Conservation (phyloP, 1,140 invertebrate species). For the Capitella teleta region DNA sequence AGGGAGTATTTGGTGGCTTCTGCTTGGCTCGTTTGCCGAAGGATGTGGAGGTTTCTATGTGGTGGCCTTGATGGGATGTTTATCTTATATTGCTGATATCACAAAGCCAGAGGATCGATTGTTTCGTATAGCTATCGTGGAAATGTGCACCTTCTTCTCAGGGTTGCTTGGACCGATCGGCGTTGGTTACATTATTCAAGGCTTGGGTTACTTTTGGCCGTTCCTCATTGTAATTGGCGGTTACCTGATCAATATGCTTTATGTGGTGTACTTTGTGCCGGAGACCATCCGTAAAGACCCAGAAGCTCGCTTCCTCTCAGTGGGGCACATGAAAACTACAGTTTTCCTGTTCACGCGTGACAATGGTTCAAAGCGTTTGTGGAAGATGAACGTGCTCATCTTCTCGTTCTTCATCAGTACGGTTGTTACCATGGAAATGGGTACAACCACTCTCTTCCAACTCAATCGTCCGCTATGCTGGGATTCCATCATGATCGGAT, state of each 20-base stretch:
- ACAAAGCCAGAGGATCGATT: neutral
- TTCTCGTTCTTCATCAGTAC: conserved; percentile 8
- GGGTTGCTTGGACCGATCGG: neutral
- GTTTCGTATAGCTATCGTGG: conserved; percentile 4
- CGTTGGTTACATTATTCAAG: neutral
- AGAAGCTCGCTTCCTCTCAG: neutral
- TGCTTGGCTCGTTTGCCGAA: neutral
- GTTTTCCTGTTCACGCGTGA: neutral
- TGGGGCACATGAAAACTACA: neutral
- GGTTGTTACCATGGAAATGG: neutral
- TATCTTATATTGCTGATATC: conserved; percentile 6
- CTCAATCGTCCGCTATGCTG: conserved; percentile 9
- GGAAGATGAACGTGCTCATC: conserved; percentile 5
- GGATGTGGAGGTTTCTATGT: conserved; percentile 6
- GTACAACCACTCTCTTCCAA: conserved; percentile 4
- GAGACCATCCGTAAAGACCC: neutral
- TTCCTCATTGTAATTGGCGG: neutral
- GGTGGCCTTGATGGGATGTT: conserved; percentile 1
- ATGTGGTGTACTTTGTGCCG: conserved; percentile 3
- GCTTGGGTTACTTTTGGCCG: neutral
- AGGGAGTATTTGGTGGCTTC: neutral
- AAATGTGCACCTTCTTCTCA: neutral
- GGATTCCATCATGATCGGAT: neutral
- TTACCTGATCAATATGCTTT: neutral
- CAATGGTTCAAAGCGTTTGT: neutral